phyloP scores from a whole-genome alignment of 2,888 invertebrate genomes.

The Harpagoxenus sublaevis region DNA sequence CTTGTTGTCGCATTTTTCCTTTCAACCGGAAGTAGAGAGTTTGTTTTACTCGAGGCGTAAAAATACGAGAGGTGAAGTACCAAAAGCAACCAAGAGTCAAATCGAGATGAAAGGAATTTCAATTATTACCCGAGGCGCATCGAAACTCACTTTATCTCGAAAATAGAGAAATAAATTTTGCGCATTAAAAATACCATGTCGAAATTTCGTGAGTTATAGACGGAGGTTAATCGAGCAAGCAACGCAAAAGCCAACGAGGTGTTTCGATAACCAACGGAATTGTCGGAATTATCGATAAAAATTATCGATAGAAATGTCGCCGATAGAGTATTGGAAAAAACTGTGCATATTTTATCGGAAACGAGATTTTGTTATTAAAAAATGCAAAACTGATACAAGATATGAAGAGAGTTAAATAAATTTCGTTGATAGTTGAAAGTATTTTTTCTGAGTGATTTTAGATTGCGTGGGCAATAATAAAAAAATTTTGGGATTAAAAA shows the following conservation, averaged over 20 bases:
- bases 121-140: constrained; percentile 36
- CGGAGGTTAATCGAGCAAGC: constrained; percentile 32
- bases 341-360: constrained; percentile 34
- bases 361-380: constrained; percentile 16
- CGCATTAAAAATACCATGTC: constrained; percentile 36
- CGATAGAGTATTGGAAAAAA: constrained; percentile 1
- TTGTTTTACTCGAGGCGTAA: constrained; percentile 38
- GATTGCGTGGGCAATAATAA: background rate
- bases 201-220: constrained; percentile 34
- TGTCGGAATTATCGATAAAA: constrained; percentile 11
- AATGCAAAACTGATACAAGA: constrained; percentile 9
- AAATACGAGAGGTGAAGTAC: constrained; percentile 42
- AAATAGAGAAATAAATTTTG: constrained; percentile 13
- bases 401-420: background rate
- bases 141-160: constrained; percentile 5
- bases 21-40: constrained; percentile 23
- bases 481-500: background rate
- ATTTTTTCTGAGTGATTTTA: background rate
- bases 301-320: constrained; percentile 22
- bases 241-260: background rate
- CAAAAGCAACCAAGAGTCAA: constrained; percentile 12
- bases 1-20: constrained; percentile 32
- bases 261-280: constrained; percentile 27
- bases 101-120: constrained; percentile 52
- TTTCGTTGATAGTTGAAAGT: background rate